Evolutionary conservation across 1,140 invertebrate genomes (phyloP).

Genomic region (Orius insidiosus): DNA sequence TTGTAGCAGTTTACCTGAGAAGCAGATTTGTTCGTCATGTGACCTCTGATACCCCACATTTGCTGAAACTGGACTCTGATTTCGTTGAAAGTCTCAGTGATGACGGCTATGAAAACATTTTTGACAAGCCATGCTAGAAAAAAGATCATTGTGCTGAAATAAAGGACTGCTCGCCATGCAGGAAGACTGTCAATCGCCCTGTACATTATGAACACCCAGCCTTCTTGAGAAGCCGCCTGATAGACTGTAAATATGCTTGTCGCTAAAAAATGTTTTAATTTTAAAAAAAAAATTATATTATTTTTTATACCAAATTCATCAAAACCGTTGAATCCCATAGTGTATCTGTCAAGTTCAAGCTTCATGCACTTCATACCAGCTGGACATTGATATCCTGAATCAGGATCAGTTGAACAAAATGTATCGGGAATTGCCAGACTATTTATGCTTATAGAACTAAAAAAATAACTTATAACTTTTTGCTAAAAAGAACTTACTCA

Average conservation of each 20-base stretch:
- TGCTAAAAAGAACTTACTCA: slow-evolving; percentile 31
- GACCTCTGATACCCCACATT: slow-evolving; percentile 94
- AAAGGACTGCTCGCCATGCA: slow-evolving; percentile 88
- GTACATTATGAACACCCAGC: slow-evolving; percentile 99
- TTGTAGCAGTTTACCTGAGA: slow-evolving; percentile 41
- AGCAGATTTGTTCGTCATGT: slow-evolving; percentile 66
- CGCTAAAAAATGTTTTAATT: slow-evolving; percentile 34
- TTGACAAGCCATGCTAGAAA: slow-evolving; percentile 99
- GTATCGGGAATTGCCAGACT: slow-evolving; percentile 97
- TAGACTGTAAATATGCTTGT: slow-evolving; percentile 99
- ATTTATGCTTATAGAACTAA: slow-evolving; percentile 75
- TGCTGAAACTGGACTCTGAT: slow-evolving; percentile 99
- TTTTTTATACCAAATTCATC: slow-evolving; percentile 82
- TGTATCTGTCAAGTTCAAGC: slow-evolving; percentile 70
- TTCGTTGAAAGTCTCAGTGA: slow-evolving; percentile 99
- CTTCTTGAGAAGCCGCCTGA: slow-evolving; percentile 97
- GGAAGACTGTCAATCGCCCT: slow-evolving; percentile 92
- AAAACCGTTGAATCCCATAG: slow-evolving; percentile 93
- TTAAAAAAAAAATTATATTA: not conserved
- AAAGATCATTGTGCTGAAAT: slow-evolving; percentile 98
- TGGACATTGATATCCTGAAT: slow-evolving; percentile 89
- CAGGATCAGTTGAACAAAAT: slow-evolving; percentile 84
- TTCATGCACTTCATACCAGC: slow-evolving; percentile 90
- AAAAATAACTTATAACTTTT: slow-evolving; percentile 19
- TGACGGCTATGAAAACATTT: slow-evolving; percentile 99